Conservation (phyloP, 2,888 invertebrate species). For the Parnassius glacialis region DNA sequence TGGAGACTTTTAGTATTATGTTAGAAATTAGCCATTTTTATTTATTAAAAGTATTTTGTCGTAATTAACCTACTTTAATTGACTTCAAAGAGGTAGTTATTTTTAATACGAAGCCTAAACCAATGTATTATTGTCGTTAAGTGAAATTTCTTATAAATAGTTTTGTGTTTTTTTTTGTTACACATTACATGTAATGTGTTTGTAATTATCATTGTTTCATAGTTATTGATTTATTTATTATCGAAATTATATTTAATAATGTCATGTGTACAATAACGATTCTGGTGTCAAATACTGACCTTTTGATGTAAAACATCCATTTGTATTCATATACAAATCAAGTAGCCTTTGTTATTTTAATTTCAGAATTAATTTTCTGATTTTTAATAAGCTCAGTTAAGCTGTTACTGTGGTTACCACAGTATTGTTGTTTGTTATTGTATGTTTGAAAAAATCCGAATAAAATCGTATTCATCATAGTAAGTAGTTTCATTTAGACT, state of each 20-base stretch:
- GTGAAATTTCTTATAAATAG: neutral
- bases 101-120: neutral
- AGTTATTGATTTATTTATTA: too few relatives aligned
- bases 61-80: neutral
- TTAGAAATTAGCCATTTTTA: constrained; percentile 24
- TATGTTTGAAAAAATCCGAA: constrained; percentile 8
- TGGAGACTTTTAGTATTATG: constrained; percentile 4
- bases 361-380: too few relatives aligned
- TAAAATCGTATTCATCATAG: constrained; percentile 19
- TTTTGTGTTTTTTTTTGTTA: constrained; percentile 13
- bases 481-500: constrained; percentile 29
- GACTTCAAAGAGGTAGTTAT: neutral
- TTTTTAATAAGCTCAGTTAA: too few relatives aligned
- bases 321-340: neutral
- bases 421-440: constrained; percentile 17
- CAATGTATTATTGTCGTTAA: neutral
- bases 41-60: constrained; percentile 14
- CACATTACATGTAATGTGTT: constrained; percentile 17
- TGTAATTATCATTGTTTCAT: neutral
- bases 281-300: neutral
- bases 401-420: too few relatives aligned
- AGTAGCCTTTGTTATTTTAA: too few relatives aligned
- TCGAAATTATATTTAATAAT: neutral
- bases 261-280: neutral
- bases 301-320: neutral